These are phyloP conservation scores for Philaethria dido DNA, from an alignment of 2,888 invertebrate species.

Conservation along the genomic window DNA sequence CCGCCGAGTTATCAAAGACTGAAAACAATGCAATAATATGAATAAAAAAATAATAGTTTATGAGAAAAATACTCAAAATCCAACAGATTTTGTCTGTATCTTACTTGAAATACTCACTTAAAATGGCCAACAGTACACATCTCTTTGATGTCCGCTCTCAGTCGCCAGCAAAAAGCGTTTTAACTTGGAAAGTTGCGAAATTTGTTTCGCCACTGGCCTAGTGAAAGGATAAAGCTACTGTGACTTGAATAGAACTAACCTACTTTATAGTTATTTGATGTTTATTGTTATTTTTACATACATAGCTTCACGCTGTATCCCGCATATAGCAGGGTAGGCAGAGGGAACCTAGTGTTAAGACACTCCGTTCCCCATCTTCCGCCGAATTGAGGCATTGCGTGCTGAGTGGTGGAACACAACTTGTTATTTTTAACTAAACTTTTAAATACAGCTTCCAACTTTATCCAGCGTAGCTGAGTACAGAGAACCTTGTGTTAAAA, in stretches of 20 bases:
- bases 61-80: no score
- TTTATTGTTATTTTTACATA: neutral
- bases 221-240: constrained; percentile 6
- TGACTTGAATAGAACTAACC: neutral
- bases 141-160: constrained; percentile 44
- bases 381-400: no score
- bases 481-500: neutral
- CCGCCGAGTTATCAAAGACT: no score
- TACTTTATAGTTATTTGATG: constrained; percentile 5
- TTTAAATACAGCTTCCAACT: no score
- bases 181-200: constrained; percentile 45
- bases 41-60: no score
- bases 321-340: neutral
- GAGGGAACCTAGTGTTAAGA: neutral
- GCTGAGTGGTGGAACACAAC: no score
- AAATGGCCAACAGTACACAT: constrained; percentile 23
- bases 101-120: neutral
- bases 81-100: no score
- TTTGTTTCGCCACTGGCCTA: constrained; percentile 41
- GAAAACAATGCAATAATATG: no score
- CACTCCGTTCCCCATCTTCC: no score
- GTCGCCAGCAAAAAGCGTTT: constrained; percentile 44
- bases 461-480: neutral
- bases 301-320: no score
- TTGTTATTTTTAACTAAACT: no score